A percentile compares a stretch with the other conserved stretches of the same genome.
These are phyloP conservation scores for Linepithema humile DNA, from an alignment of 1,140 invertebrate genomes.

Conservation along the genomic window DNA sequence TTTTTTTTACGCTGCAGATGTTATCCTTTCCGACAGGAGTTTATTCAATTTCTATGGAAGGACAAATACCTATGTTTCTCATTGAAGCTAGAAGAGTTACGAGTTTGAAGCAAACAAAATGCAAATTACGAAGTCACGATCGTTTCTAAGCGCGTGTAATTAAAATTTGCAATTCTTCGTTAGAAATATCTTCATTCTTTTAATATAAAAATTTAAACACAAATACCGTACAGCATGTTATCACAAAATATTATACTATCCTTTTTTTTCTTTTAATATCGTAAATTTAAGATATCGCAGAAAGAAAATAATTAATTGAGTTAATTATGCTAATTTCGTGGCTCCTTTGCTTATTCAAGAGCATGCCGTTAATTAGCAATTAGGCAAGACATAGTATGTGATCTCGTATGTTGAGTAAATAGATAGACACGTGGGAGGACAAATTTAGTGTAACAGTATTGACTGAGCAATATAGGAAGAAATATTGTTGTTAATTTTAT, in stretches of 20 bases:
- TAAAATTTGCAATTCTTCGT: neutral
- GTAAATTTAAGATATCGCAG: neutral
- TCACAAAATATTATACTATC: neutral
- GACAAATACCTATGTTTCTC: neutral
- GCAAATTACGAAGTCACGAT: neutral
- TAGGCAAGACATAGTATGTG: constrained; percentile 21
- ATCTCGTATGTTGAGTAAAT: constrained; percentile 25
- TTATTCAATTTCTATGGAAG: neutral
- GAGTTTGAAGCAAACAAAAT: constrained; percentile 8
- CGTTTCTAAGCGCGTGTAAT: neutral
- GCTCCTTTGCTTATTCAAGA: constrained; percentile 21
- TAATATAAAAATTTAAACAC: neutral
- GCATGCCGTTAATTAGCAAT: constrained; percentile 49
- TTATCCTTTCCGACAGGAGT: neutral
- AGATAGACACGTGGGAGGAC: constrained; percentile 6
- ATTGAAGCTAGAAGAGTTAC: neutral
- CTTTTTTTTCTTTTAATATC: neutral
- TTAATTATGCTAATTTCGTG: constrained; percentile 38
- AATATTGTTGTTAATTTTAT: constrained; percentile 5
- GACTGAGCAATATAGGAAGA: constrained; percentile 1
- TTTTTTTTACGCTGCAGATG: neutral
- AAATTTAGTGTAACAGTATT: constrained; percentile 35
- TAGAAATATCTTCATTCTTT: neutral
- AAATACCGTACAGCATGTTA: neutral
- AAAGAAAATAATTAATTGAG: neutral